A percentile compares a stretch with the other conserved stretches of the same genome.
Evolutionary conservation across 2,797 vertebrate genomes (phyloP).

Genomic region (Hippopotamyrus pictus): DNA sequence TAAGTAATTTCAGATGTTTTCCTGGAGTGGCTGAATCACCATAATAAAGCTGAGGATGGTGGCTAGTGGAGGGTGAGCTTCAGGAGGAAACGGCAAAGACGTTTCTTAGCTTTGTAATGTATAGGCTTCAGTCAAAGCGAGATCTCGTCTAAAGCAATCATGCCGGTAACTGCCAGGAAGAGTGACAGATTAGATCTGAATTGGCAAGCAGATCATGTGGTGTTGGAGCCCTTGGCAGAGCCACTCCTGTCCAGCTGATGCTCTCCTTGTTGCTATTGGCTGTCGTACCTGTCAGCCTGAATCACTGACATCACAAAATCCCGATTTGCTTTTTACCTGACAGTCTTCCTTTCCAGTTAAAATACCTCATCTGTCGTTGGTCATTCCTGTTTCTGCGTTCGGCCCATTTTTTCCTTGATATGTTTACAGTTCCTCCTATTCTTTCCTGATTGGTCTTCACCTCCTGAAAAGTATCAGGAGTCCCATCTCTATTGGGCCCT

Average conservation of each 20-base stretch:
- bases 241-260: background rate
- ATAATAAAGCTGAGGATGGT: conserved; percentile 31
- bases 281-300: background rate
- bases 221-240: background rate
- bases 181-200: conserved; percentile 51
- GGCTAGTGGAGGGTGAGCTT: conserved; percentile 38
- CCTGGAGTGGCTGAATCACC: conserved; percentile 24
- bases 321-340: background rate
- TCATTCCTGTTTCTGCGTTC: background rate
- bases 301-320: background rate
- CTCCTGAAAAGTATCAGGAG: background rate
- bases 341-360: background rate
- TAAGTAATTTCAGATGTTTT: conserved; percentile 27
- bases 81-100: conserved; percentile 26
- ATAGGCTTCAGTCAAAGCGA: conserved; percentile 22
- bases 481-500: background rate
- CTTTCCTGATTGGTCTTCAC: background rate
- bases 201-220: conserved; percentile 51
- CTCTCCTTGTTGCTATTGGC: background rate
- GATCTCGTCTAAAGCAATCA: conserved; percentile 40
- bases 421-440: background rate
- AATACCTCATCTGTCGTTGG: background rate
- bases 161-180: conserved; percentile 33
- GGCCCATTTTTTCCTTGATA: background rate
- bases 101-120: conserved; percentile 50